Base-by-base conservation (phyloP, 2,888 invertebrate species). In the Sycophila texana region DNA sequence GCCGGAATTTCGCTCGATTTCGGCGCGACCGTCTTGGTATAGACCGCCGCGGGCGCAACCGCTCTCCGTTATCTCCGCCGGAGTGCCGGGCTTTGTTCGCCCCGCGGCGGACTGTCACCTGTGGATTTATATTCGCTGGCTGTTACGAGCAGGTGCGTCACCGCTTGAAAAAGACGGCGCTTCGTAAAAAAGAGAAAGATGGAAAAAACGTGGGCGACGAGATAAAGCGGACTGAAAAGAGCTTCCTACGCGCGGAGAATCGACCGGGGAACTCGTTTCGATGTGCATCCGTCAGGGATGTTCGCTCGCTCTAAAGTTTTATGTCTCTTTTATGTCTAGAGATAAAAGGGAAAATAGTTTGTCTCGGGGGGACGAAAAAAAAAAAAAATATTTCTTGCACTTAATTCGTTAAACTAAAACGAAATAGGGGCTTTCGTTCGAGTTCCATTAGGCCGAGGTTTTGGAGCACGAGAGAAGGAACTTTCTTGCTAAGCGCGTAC, bases 401-500 rank as follows among this genome's bases (percentile, higher is more conserved):
- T 39, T 39, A 7, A 10, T 10, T 39, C 39, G 7, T 39, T 39
- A 39, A 39, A 39, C 39, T 39, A 10, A 39, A 39, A 39, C 39
- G 39, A 39, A 39, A 39, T 39, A 10, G 10, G 39, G 5, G 10
- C 7, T 39, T 39, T 39, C 39, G 39, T 39, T 39, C 10, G 39
- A 39, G 39, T 39, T 39, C 7, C 7, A 39, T 39, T 39, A 39
- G 39, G 7, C 39, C 7, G 39, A 39, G 39, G 39, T 39, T 39
- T 39, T 10, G 39, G 10, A 7, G 10, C 10, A 39, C 39, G 39
- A 49, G 5, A 20, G 26, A 18, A 30, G 13, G 18, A 14, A 10
- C 22, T 81, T 80, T 73, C 77, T 78, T 75, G 74, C 82, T 57
- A 77, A 60, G 78, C 80, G n/a, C 79, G 77, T 83, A 83, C 77